Conservation (phyloP, 2,113 vertebrate genomes). For the Gavialis gangeticus region DNA sequence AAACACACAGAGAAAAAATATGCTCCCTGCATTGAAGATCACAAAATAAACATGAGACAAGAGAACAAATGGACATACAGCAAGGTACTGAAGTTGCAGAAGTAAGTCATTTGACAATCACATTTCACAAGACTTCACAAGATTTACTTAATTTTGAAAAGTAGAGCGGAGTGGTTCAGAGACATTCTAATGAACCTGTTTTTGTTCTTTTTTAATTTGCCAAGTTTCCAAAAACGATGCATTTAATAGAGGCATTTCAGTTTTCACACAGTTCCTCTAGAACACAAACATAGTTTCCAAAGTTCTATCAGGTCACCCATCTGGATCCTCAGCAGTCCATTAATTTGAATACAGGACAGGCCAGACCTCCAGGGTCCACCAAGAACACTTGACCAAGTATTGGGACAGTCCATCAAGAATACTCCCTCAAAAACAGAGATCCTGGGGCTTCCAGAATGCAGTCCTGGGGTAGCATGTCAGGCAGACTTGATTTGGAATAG, state of each 20-base stretch:
- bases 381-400: neutral
- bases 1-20: neutral
- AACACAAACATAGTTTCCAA: neutral
- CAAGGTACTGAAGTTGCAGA: neutral
- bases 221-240: neutral
- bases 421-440: neutral
- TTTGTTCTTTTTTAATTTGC: neutral
- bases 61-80: neutral
- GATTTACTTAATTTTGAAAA: neutral
- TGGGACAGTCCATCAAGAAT: neutral
- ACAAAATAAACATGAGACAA: neutral
- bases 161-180: neutral
- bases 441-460: neutral
- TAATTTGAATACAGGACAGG: neutral
- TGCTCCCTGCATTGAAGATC: neutral
- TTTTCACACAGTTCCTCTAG: neutral
- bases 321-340: rapidly evolving
- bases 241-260: neutral
- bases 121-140: neutral
- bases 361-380: rapidly evolving
- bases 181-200: neutral
- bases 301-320: rapidly evolving
- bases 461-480: too few relatives aligned
- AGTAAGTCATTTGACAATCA: neutral
- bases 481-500: too few relatives aligned